Conservation (phyloP, 2,113 vertebrate species). For the Sebastes schlegelii region DNA sequence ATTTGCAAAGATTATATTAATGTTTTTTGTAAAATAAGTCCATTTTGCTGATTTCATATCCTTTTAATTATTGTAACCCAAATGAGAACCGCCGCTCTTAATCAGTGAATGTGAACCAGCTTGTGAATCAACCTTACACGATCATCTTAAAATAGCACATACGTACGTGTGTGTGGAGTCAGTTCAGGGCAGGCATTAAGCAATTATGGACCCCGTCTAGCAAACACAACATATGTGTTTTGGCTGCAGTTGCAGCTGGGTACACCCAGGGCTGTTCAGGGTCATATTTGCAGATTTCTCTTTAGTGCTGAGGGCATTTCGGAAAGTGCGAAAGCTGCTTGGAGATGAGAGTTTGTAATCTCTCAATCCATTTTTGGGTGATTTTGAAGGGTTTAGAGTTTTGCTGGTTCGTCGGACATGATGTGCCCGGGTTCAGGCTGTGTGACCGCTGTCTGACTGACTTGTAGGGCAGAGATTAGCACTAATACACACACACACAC, state of each 20-base stretch:
- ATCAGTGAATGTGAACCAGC: slow-evolving; percentile 15
- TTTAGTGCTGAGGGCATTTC: slow-evolving; percentile 36
- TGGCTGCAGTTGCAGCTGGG: slow-evolving; percentile 41
- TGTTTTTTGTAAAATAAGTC: neutral
- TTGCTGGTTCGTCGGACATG: slow-evolving; percentile 20
- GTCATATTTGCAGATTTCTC: slow-evolving; percentile 53
- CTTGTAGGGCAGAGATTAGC: slow-evolving; percentile 27
- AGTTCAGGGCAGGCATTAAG: slow-evolving; percentile 15
- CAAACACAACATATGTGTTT: slow-evolving; percentile 64
- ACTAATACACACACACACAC: neutral
- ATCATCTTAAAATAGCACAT: slow-evolving; percentile 2
- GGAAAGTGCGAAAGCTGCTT: slow-evolving; percentile 45
- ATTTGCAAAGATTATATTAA: too few species aligned
- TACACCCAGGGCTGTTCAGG: slow-evolving; percentile 17
- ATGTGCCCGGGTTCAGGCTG: slow-evolving; percentile 16
- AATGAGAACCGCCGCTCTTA: neutral
- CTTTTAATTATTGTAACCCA: neutral
- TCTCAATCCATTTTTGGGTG: slow-evolving; percentile 41
- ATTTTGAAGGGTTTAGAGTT: slow-evolving; percentile 52
- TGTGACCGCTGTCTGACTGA: slow-evolving; percentile 6
- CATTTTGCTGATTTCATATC: neutral
- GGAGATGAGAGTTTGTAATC: slow-evolving; percentile 40
- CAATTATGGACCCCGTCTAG: slow-evolving; percentile 6
- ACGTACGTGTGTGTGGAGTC: neutral
- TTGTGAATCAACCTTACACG: slow-evolving; percentile 5